Base-by-base conservation (phyloP, 2,888 invertebrate genomes). In the Doris montereyensis region DNA sequence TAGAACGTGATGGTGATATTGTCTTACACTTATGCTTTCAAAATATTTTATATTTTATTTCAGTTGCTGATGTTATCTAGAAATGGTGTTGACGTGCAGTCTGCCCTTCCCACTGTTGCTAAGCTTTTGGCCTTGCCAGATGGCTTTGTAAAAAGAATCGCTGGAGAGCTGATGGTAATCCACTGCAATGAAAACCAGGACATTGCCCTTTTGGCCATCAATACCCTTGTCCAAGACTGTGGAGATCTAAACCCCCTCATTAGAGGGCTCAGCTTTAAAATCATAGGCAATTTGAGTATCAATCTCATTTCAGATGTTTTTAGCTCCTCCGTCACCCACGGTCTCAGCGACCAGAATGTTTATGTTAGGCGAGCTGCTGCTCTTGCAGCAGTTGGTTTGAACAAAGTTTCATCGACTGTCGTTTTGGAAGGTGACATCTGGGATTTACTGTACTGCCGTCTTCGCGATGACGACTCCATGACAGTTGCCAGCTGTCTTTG, bases 201-300 rank as follows among this genome's bases (percentile, higher is more conserved):
- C 60, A 82, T 87, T 21, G 84, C 87, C 35, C 81, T 91, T 13
- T 83, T 91, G n/a, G 89, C 89, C 13, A 86, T 89, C 0, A 91
- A 90, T 83, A 89, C 89, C 0, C 84, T 91, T 24, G 76, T 89
- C 8, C 88, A 88, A 75, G 90, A 91, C 83, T 86, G 87, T 72
- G 52, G 83, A 21, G 89, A 90, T 76, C 86, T 90, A 70, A 90
- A 89, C 78, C 91, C 91, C 10, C 86, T 88, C 82, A 79, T 89
- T 0, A 84, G 91, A 71, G 76, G 81, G 32, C 35, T 60, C 41
- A 74, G 75, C 10, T 70, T 79, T 4, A 32, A 58, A 21, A 34
- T 57, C 1, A 70, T 79, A 17, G 62, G 70, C 26, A 83, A 86
- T 2, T 76, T 89, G 4, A 82, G 83, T 5, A 85, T 87, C 17